phyloP scores from a whole-genome alignment of 1,140 invertebrate genomes.

The Solenopsis invicta region DNA sequence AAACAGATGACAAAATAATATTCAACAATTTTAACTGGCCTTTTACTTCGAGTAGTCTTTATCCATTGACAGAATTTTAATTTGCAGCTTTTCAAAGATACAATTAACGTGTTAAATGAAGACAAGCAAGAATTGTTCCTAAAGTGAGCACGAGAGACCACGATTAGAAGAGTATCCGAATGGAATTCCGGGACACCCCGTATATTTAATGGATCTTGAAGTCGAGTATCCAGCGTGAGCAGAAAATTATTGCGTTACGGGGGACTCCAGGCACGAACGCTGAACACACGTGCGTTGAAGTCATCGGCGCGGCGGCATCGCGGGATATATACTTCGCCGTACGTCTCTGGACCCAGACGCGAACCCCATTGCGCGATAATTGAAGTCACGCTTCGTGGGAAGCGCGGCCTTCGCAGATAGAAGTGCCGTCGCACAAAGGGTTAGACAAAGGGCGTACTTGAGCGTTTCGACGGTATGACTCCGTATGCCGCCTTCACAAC shows the following conservation, averaged over 20 bases:
- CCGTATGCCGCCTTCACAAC: constrained; percentile 62
- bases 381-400: constrained; percentile 60
- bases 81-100: not conserved
- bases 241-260: constrained; percentile 43
- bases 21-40: not conserved
- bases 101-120: not conserved
- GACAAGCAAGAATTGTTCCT: not conserved
- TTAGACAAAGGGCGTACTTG: constrained; percentile 52
- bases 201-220: constrained; percentile 32
- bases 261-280: constrained; percentile 33
- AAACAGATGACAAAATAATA: not conserved
- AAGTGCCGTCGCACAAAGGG: constrained; percentile 25
- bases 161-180: constrained; percentile 1
- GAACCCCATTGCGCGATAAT: constrained; percentile 56
- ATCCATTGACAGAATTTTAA: not conserved
- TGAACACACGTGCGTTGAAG: constrained; percentile 37
- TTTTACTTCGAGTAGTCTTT: not conserved
- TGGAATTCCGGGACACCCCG: not conserved
- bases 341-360: constrained; percentile 45
- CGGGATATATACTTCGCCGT: constrained; percentile 51
- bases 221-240: constrained; percentile 45
- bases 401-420: constrained; percentile 31
- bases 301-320: constrained; percentile 41
- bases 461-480: constrained; percentile 69
- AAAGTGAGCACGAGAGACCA: not conserved